phyloP scores from a whole-genome alignment of 2,113 vertebrate genomes.

The Prunella himalayana region DNA sequence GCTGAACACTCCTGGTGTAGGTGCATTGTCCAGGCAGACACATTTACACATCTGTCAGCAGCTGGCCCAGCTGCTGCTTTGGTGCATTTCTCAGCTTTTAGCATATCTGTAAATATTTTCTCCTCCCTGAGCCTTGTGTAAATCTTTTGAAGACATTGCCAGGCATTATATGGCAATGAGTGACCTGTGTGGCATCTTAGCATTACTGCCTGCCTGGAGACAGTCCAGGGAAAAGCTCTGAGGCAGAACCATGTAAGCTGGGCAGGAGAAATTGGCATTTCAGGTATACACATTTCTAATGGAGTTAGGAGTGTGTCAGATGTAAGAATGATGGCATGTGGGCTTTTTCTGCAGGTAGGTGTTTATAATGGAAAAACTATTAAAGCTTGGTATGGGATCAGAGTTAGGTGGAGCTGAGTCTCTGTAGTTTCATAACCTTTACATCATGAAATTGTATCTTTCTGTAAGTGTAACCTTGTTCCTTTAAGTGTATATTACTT shows the following conservation, averaged over 20 bases:
- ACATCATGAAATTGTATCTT: background rate
- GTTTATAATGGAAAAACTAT: background rate
- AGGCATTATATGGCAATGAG: background rate
- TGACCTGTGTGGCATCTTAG: background rate
- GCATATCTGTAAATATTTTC: background rate
- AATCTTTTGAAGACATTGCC: background rate
- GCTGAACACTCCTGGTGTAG: rapidly evolving
- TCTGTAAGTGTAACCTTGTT: background rate
- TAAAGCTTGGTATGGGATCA: background rate
- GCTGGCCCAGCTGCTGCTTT: background rate
- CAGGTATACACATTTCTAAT: background rate
- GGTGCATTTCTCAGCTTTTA: background rate
- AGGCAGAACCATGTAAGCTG: background rate
- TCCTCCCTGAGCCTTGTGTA: background rate
- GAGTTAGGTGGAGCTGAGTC: background rate
- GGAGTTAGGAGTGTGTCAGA: background rate
- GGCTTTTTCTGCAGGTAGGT: background rate
- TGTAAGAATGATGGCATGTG: background rate
- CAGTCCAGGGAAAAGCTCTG: background rate
- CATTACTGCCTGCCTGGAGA: background rate
- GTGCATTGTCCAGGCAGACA: background rate
- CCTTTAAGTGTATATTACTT: background rate
- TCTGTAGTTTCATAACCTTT: background rate
- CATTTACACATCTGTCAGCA: background rate
- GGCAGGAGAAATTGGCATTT: background rate